Evolutionary conservation across 2,888 invertebrate genomes (phyloP).

Genomic region (Nezara viridula): DNA sequence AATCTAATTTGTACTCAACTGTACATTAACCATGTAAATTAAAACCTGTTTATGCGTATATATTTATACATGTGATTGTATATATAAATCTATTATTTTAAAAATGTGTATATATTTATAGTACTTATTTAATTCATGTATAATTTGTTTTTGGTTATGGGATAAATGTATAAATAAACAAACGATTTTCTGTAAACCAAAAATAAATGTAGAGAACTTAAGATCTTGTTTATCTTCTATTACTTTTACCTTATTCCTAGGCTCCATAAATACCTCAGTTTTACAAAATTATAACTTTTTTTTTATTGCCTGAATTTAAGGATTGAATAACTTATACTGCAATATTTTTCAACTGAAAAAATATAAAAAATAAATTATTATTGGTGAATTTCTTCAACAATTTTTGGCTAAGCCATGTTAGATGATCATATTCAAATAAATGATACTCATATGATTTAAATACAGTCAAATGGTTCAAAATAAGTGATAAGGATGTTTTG

Average conservation of each 20-base stretch:
- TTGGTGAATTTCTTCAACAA: no score
- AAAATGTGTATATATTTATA: conserved; percentile 51
- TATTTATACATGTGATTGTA: conserved; percentile 54
- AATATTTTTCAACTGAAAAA: no score
- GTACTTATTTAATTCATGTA: conserved; percentile 55
- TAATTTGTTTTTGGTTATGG: conserved; percentile 58
- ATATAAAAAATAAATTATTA: no score
- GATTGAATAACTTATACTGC: not conserved
- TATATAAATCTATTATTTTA: conserved; percentile 53
- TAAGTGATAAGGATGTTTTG: no score
- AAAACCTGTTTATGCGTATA: conserved; percentile 36
- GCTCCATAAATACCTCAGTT: not conserved
- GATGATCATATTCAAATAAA: no score
- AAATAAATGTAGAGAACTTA: conserved; percentile 56
- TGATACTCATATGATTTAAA: no score
- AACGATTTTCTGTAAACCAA: conserved; percentile 58
- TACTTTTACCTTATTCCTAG: not conserved
- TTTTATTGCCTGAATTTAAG: not conserved
- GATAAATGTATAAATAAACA: conserved; percentile 52
- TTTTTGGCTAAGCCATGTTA: no score
- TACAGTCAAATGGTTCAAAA: no score
- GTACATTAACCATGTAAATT: conserved; percentile 60
- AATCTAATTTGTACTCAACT: conserved; percentile 53
- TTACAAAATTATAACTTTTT: not conserved
- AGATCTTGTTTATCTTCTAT: not conserved